phyloP scores from a whole-genome alignment of 30 jellyfish, hydroid and myxozoan species.

The Aurelia sp. region DNA sequence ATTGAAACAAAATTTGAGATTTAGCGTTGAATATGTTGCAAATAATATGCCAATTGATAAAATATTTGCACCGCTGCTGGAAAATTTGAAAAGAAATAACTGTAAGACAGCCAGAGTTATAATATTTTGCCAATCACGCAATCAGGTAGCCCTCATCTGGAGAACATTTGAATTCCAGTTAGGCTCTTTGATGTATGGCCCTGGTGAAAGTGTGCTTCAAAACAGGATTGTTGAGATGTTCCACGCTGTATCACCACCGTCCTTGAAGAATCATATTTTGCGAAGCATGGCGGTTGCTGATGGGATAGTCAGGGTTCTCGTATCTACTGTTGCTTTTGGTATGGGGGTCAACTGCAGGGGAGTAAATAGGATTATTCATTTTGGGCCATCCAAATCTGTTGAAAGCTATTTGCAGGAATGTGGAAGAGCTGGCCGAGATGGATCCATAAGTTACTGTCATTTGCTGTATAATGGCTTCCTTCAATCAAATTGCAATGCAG shows the following conservation, averaged over 20 bases:
- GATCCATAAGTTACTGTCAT: too few species aligned
- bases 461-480: slow-evolving; percentile 32
- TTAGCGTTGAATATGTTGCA: too few species aligned
- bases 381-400: slow-evolving; percentile 27
- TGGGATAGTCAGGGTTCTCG: slow-evolving; percentile 25
- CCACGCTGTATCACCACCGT: slow-evolving; percentile 20
- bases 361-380: slow-evolving; percentile 13
- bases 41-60: too few species aligned
- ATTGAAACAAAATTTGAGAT: too few species aligned
- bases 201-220: slow-evolving; percentile 1
- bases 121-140: slow-evolving; percentile 25
- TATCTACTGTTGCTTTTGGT: too few species aligned
- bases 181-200: slow-evolving; percentile 22
- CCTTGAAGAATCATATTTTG: slow-evolving; percentile 15
- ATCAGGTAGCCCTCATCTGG: slow-evolving; percentile 28
- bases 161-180: slow-evolving; percentile 13
- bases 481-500: slow-evolving; percentile 10
- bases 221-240: slow-evolving; percentile 19
- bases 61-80: too few species aligned
- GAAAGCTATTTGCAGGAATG: too few species aligned
- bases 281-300: slow-evolving; percentile 1
- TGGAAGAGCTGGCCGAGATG: too few species aligned
- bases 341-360: slow-evolving; percentile 26
- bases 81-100: too few species aligned
- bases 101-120: too few species aligned